Evolutionary conservation across 2,888 invertebrate genomes (phyloP).

Genomic region (Ophion ellenae): DNA sequence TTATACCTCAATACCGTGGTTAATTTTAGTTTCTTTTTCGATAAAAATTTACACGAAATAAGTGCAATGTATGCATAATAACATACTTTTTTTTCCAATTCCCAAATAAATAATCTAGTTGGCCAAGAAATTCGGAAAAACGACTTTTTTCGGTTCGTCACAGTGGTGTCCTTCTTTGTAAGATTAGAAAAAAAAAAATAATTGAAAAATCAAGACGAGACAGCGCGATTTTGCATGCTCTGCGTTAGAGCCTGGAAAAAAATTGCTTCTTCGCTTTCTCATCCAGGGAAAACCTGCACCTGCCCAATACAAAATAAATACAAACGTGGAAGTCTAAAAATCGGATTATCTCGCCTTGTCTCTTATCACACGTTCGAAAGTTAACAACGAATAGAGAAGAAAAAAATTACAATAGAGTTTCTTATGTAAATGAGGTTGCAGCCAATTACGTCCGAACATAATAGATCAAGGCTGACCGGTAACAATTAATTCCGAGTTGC

Average conservation of each 20-base stretch:
- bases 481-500: neutral
- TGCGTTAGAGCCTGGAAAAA: neutral
- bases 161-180: no score
- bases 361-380: conserved; percentile 36
- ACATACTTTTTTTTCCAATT: no score
- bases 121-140: no score
- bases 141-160: no score
- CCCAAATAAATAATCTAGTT: no score
- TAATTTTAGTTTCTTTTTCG: no score
- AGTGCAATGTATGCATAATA: no score
- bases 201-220: neutral
- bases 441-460: conserved; percentile 11
- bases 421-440: conserved; percentile 1
- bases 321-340: conserved; percentile 52
- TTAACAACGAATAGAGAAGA: neutral
- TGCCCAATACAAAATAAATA: conserved; percentile 10
- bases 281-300: neutral
- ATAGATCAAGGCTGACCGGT: conserved; percentile 27
- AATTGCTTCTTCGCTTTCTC: neutral
- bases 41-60: no score
- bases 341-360: conserved; percentile 25
- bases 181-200: neutral
- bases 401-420: conserved; percentile 24
- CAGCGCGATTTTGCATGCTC: neutral
- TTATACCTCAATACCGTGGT: no score